Conservation (phyloP, 2,888 invertebrate species). For the Temnothorax rugatulus region DNA sequence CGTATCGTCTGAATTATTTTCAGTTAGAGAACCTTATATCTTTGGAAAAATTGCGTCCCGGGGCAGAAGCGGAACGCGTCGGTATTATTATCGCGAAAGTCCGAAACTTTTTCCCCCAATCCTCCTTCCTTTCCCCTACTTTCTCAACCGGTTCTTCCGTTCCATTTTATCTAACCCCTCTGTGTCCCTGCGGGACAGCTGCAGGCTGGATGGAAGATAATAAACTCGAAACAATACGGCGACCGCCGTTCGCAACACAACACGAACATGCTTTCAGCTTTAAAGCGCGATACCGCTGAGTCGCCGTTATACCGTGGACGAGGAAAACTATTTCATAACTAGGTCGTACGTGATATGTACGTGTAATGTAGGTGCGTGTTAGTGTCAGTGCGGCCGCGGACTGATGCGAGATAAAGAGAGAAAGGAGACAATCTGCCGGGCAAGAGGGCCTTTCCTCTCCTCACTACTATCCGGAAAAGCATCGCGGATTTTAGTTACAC, state of each 20-base stretch:
- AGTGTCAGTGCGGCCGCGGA: slow-evolving; percentile 4
- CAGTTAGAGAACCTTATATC: neutral
- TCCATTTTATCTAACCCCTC: slow-evolving; percentile 47
- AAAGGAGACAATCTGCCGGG: slow-evolving; percentile 45
- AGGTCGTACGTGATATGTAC: slow-evolving; percentile 70
- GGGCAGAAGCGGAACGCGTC: neutral
- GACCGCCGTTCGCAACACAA: slow-evolving; percentile 69
- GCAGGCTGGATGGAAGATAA: slow-evolving; percentile 66
- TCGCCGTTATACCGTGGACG: slow-evolving; percentile 69
- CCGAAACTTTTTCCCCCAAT: slow-evolving; percentile 22
- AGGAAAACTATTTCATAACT: slow-evolving; percentile 80
- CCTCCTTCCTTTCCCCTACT: neutral
- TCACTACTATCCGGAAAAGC: slow-evolving; percentile 31
- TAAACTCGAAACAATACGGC: slow-evolving; percentile 76
- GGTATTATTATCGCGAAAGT: slow-evolving; percentile 36
- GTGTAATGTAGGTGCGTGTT: slow-evolving; percentile 47
- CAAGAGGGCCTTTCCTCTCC: neutral
- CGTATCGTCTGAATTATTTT: slow-evolving; percentile 24
- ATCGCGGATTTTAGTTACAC: slow-evolving; percentile 37
- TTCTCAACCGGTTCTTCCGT: slow-evolving; percentile 38
- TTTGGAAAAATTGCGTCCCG: slow-evolving; percentile 19
- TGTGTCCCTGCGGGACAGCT: slow-evolving; percentile 49
- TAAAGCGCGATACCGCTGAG: slow-evolving; percentile 78
- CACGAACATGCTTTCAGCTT: slow-evolving; percentile 84
- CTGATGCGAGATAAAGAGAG: slow-evolving; percentile 41